Percentiles rank a stretch among this genome's conserved stretches.
Evolutionary conservation across 2,888 invertebrate species (phyloP).

Genomic region (Penaeus monodon): DNA sequence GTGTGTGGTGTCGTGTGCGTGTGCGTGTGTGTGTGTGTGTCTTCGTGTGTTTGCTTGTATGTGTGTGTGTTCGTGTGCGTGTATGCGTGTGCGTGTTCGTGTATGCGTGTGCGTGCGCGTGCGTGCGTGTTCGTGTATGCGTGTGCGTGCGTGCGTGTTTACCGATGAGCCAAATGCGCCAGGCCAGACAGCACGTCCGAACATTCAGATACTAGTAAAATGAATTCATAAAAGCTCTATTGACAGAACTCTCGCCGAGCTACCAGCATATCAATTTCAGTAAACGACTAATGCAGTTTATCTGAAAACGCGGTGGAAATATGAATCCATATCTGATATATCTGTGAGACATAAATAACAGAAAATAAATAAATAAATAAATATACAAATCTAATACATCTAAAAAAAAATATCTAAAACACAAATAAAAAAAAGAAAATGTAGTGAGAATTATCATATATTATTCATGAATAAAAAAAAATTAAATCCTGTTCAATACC

Average conservation of each 20-base stretch:
- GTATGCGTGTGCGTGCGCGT: neutral
- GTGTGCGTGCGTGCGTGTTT: neutral
- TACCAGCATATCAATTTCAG: too few species aligned
- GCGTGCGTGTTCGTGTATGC: neutral
- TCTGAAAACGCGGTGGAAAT: too few species aligned
- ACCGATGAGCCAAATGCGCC: too few species aligned
- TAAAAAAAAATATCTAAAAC: constrained; percentile 12
- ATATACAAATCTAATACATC: constrained; percentile 6
- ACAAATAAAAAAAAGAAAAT: neutral
- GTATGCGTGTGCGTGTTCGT: too few species aligned
- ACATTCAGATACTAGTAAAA: too few species aligned
- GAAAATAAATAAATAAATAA: neutral
- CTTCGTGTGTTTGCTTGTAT: constrained; percentile 1
- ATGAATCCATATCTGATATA: too few species aligned
- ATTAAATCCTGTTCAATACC: too few species aligned
- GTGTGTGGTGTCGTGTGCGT: neutral
- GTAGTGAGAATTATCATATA: neutral
- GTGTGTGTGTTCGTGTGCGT: neutral
- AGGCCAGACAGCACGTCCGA: too few species aligned
- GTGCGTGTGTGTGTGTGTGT: constrained; percentile 2
- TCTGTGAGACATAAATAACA: too few species aligned
- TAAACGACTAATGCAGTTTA: too few species aligned
- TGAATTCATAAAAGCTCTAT: too few species aligned
- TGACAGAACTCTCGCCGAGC: too few species aligned
- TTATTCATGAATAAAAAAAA: neutral